A percentile compares a stretch with the other conserved stretches of the same genome.
These are phyloP conservation scores for Nomia melanderi DNA, from an alignment of 1,140 invertebrate genomes.

Conservation along the genomic window DNA sequence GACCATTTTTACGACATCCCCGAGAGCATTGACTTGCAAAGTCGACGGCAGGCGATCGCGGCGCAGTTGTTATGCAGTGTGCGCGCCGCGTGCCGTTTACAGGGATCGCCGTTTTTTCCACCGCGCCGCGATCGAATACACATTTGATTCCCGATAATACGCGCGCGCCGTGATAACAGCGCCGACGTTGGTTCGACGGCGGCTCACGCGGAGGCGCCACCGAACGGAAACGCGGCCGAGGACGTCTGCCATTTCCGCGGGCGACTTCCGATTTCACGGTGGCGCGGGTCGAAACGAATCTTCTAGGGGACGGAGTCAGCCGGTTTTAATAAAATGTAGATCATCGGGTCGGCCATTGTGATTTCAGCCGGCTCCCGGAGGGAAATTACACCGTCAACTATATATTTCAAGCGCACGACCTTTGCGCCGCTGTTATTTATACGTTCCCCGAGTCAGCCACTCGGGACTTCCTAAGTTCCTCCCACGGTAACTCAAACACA, in stretches of 20 bases:
- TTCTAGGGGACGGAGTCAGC: constrained; percentile 12
- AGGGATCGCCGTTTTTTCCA: not conserved
- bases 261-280: constrained; percentile 8
- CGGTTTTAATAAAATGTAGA: constrained; percentile 46
- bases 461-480: constrained; percentile 54
- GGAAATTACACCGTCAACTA: constrained; percentile 53
- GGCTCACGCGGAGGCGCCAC: constrained; percentile 61
- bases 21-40: constrained; percentile 2
- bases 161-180: constrained; percentile 32
- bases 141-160: constrained; percentile 11
- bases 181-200: constrained; percentile 8
- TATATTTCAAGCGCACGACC: constrained; percentile 46
- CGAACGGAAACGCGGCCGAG: constrained; percentile 21
- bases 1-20: not conserved
- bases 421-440: constrained; percentile 41
- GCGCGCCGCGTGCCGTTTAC: not conserved
- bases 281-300: not conserved
- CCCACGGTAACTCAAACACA: constrained; percentile 59
- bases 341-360: constrained; percentile 28
- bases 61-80: constrained; percentile 1
- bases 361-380: constrained; percentile 35
- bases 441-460: constrained; percentile 44
- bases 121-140: not conserved
- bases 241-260: not conserved
- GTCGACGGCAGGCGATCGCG: not conserved